Percentiles rank a stretch among this genome's conserved stretches.
These are phyloP conservation scores for Brachionus paranguensis DNA, from an alignment of 1,140 invertebrate species.

Conservation along the genomic window DNA sequence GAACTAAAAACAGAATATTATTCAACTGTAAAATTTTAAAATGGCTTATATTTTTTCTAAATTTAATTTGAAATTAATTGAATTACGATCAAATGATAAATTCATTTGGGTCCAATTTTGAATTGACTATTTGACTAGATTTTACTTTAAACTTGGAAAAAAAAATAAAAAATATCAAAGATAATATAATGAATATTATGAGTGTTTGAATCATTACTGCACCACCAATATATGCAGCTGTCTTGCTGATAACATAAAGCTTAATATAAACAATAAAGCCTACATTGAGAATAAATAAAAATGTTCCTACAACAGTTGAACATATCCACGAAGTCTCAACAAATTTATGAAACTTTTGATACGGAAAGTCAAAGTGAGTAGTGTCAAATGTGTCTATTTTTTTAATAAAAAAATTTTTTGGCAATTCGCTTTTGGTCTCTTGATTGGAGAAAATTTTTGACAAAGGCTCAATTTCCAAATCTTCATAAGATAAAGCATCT, in stretches of 20 bases:
- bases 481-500: slow-evolving; percentile 28
- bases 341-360: slow-evolving; percentile 61
- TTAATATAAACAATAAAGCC: slow-evolving; percentile 82
- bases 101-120: background rate
- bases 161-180: slow-evolving; percentile 79
- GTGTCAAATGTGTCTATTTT: background rate
- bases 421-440: background rate
- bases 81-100: background rate
- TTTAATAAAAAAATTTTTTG: background rate
- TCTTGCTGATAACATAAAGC: slow-evolving; percentile 48
- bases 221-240: slow-evolving; percentile 78
- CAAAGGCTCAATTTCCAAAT: background rate
- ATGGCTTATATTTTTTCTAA: too few relatives aligned
- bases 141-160: slow-evolving; percentile 15
- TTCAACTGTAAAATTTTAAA: too few relatives aligned
- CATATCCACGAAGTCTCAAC: slow-evolving; percentile 96
- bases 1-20: too few relatives aligned
- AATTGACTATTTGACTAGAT: background rate
- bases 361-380: background rate
- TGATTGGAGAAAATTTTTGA: background rate
- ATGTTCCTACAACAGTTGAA: slow-evolving; percentile 75
- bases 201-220: slow-evolving; percentile 81
- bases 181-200: slow-evolving; percentile 81
- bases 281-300: slow-evolving; percentile 87
- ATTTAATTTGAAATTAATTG: background rate